phyloP scores from a whole-genome alignment of 2,113 vertebrate species.

The Sula dactylatra region DNA sequence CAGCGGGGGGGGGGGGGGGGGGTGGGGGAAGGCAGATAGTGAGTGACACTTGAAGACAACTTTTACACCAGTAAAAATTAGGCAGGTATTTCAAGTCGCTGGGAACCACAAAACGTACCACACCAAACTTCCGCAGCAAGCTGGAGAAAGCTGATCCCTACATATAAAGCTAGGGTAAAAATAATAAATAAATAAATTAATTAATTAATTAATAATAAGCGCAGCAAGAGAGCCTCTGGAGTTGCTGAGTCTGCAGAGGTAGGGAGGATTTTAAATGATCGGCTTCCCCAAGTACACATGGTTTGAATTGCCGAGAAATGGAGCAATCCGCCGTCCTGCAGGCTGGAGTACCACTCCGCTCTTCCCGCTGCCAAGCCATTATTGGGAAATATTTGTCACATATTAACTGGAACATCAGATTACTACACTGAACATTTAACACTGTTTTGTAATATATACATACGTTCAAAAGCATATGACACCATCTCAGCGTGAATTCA shows the following conservation, averaged over 20 bases:
- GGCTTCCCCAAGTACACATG: neutral
- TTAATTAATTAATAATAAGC: neutral
- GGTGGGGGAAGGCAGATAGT: conserved; percentile 3
- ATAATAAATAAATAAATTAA: neutral
- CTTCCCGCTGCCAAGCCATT: conserved; percentile 1
- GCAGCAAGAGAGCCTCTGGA: neutral
- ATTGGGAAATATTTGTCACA: conserved; percentile 64
- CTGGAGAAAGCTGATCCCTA: neutral
- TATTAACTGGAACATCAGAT: conserved; percentile 58
- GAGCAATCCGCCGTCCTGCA: neutral
- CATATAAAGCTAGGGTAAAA: neutral
- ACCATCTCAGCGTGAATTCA: neutral
- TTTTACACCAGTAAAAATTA: neutral
- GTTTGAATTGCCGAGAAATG: conserved; percentile 26
- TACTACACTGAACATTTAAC: conserved; percentile 22
- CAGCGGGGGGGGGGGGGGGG: too few species aligned
- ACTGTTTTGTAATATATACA: neutral
- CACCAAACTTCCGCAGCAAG: neutral
- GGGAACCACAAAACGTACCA: neutral
- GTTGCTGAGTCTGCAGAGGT: neutral
- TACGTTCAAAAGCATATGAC: neutral
- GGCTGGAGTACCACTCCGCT: neutral
- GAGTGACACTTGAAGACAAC: neutral
- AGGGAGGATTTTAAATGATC: neutral
- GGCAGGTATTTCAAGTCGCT: neutral